Conservation (phyloP, 1,140 invertebrate genomes). For the Heliconius congener region DNA sequence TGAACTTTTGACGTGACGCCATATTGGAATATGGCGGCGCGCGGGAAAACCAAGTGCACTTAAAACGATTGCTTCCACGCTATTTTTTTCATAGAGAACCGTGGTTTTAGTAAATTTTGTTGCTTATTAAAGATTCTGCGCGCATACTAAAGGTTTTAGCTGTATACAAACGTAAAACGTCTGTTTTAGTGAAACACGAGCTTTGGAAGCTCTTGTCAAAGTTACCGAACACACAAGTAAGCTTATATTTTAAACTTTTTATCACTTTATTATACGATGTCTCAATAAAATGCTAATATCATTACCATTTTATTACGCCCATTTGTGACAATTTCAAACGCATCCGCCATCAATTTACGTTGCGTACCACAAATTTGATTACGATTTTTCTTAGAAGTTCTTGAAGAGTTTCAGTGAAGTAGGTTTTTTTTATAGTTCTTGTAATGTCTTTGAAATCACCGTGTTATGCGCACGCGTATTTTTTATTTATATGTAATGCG, state of each 20-base stretch:
- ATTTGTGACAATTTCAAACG: neutral
- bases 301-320: neutral
- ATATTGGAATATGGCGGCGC: slow-evolving; percentile 54
- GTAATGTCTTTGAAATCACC: neutral
- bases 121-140: slow-evolving; percentile 51
- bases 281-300: neutral
- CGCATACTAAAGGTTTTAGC: slow-evolving; percentile 31
- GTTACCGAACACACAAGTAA: slow-evolving; percentile 18
- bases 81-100: slow-evolving; percentile 50
- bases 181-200: slow-evolving; percentile 25
- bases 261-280: slow-evolving; percentile 10
- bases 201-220: slow-evolving; percentile 20
- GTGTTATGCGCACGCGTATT: too few species aligned
- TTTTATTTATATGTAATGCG: too few species aligned
- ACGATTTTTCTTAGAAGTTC: neutral
- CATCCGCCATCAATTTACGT: neutral
- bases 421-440: neutral
- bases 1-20: slow-evolving; percentile 61
- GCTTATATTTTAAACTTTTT: slow-evolving; percentile 27
- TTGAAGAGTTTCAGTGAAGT: neutral
- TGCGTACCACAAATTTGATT: neutral
- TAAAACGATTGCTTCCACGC: slow-evolving; percentile 59
- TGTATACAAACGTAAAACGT: slow-evolving; percentile 28
- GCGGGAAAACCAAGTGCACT: slow-evolving; percentile 66
- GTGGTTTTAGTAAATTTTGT: slow-evolving; percentile 51